Evolutionary conservation across 2,888 invertebrate genomes (phyloP).

Genomic region (Tetrapedia diversipes): DNA sequence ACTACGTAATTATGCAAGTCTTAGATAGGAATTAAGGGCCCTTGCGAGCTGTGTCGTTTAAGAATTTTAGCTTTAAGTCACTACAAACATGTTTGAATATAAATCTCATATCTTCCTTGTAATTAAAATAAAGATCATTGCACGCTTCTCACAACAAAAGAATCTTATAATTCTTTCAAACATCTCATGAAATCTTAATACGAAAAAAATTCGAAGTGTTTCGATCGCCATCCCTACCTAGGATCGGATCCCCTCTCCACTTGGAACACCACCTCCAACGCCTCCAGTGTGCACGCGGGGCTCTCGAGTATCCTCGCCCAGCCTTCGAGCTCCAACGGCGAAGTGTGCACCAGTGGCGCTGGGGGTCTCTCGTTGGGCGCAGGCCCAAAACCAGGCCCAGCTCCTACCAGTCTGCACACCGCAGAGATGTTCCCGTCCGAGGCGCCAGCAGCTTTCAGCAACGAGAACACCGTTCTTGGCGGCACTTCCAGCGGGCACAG

Average conservation of each 20-base stretch:
- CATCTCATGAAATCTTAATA: no score
- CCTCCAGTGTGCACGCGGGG: slow-evolving; percentile 83
- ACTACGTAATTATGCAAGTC: no score
- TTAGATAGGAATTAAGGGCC: no score
- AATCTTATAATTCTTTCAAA: no score
- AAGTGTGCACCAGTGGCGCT: slow-evolving; percentile 82
- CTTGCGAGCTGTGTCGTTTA: no score
- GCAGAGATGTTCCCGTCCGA: slow-evolving; percentile 84
- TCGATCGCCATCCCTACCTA: no score
- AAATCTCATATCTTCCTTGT: no score
- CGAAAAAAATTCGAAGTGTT: no score
- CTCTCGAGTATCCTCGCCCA: slow-evolving; percentile 84
- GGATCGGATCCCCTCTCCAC: slow-evolving; percentile 82
- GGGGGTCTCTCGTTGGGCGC: slow-evolving; percentile 79
- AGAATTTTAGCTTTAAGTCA: no score
- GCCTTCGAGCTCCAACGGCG: slow-evolving; percentile 83
- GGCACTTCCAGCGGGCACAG: slow-evolving; percentile 84
- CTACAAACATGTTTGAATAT: no score
- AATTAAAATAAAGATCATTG: no score
- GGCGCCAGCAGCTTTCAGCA: slow-evolving; percentile 84
- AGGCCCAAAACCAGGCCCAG: slow-evolving; percentile 82
- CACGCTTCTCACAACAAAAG: no score
- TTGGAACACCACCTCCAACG: slow-evolving; percentile 84
- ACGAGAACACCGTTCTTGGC: slow-evolving; percentile 83
- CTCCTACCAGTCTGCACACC: slow-evolving; percentile 84